Percentiles rank a stretch among this genome's conserved stretches.
Conservation (phyloP, 1,140 invertebrate genomes). For the Diprion similis region DNA sequence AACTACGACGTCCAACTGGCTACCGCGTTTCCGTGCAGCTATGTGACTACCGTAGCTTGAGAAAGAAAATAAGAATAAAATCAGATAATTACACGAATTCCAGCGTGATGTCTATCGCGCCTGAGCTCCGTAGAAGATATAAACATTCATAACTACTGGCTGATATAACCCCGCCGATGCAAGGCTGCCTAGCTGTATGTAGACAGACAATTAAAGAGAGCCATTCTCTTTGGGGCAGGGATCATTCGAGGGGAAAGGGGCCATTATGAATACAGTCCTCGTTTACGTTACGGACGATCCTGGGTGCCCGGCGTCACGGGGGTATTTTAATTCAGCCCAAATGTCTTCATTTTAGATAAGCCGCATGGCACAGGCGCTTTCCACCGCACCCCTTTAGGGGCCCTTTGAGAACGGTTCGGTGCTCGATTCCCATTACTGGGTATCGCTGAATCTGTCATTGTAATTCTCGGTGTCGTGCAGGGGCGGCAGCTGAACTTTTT, state of each 20-base stretch:
- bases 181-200: background rate
- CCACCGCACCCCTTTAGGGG: background rate
- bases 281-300: background rate
- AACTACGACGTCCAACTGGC: background rate
- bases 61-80: background rate
- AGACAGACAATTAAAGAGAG: conserved; percentile 2
- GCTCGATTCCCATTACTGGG: conserved; percentile 32
- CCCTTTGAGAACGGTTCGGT: background rate
- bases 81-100: conserved; percentile 8
- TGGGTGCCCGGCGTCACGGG: background rate
- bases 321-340: conserved; percentile 11
- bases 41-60: background rate
- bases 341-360: conserved; percentile 14
- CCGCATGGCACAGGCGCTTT: background rate
- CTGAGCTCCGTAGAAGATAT: background rate
- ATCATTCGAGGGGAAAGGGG: background rate
- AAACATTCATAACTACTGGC: background rate
- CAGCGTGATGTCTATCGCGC: background rate
- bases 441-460: conserved; percentile 46
- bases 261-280: background rate
- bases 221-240: background rate
- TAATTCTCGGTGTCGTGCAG: conserved; percentile 31
- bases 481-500: conserved; percentile 28
- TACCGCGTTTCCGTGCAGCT: background rate
- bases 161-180: background rate